Evolutionary conservation across 2,888 invertebrate genomes (phyloP).

Genomic region (Formica aserva): DNA sequence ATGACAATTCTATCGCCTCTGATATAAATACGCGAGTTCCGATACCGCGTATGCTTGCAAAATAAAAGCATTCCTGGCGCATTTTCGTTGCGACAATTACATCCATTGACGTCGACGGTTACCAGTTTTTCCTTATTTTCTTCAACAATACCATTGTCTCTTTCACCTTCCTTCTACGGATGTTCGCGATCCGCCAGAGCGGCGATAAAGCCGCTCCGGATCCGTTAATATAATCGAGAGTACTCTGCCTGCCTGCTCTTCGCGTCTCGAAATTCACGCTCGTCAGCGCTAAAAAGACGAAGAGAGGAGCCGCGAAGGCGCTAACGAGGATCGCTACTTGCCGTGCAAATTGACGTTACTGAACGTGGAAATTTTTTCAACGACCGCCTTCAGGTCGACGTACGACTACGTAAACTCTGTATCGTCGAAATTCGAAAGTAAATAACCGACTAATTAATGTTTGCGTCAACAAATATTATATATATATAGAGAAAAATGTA

Average conservation of each 20-base stretch:
- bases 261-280: neutral
- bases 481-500: neutral
- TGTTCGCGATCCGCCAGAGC: neutral
- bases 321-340: slow-evolving; percentile 33
- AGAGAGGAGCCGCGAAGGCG: slow-evolving; percentile 25
- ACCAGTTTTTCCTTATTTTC: slow-evolving; percentile 46
- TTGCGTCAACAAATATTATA: neutral
- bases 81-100: slow-evolving; percentile 16
- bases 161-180: neutral
- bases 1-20: neutral
- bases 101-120: slow-evolving; percentile 44
- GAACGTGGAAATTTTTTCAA: slow-evolving; percentile 46
- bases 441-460: neutral
- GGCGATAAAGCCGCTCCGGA: slow-evolving; percentile 20
- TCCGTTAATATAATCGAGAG: neutral
- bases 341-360: slow-evolving; percentile 10
- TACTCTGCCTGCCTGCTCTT: neutral
- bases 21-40: slow-evolving; percentile 9
- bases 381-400: slow-evolving; percentile 17
- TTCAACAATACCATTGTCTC: neutral
- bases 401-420: neutral
- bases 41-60: neutral
- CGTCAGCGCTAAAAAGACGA: neutral
- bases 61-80: slow-evolving; percentile 12
- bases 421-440: neutral